These are phyloP conservation scores for Piprites chloris DNA, from an alignment of 2,113 vertebrate species.

Conservation along the genomic window DNA sequence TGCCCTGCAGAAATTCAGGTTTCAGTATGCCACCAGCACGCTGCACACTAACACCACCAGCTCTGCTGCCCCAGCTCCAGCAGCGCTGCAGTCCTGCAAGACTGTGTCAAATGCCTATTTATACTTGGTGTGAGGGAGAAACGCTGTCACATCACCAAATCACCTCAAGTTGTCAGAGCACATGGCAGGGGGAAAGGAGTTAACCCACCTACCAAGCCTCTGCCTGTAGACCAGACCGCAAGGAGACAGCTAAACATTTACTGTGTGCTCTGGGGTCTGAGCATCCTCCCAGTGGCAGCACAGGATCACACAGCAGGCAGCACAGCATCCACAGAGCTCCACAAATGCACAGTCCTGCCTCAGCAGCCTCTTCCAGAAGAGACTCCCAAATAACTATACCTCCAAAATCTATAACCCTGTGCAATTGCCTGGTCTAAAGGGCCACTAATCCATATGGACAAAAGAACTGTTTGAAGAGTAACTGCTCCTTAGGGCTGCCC, in stretches of 20 bases:
- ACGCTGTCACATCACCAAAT: background rate
- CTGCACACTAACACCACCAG: background rate
- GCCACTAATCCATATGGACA: fast-evolving
- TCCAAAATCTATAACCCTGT: background rate
- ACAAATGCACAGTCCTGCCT: fast-evolving
- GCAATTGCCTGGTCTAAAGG: background rate
- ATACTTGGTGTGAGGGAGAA: background rate
- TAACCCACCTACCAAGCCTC: background rate
- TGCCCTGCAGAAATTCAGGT: background rate
- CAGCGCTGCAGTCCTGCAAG: background rate
- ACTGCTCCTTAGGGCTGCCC: background rate
- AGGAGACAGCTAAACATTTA: background rate
- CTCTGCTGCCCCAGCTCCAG: background rate
- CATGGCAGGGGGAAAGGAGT: background rate
- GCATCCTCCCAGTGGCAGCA: fast-evolving
- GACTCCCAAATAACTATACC: background rate
- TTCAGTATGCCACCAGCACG: background rate
- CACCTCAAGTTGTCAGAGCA: background rate
- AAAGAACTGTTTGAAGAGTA: background rate
- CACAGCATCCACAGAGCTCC: background rate
- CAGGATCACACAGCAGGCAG: background rate
- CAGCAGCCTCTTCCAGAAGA: background rate
- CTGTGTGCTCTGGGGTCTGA: background rate
- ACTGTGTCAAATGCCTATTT: background rate
- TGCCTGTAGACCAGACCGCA: background rate